phyloP scores from a whole-genome alignment of 2,888 invertebrate species.

The Acanthosepion pharaonis region DNA sequence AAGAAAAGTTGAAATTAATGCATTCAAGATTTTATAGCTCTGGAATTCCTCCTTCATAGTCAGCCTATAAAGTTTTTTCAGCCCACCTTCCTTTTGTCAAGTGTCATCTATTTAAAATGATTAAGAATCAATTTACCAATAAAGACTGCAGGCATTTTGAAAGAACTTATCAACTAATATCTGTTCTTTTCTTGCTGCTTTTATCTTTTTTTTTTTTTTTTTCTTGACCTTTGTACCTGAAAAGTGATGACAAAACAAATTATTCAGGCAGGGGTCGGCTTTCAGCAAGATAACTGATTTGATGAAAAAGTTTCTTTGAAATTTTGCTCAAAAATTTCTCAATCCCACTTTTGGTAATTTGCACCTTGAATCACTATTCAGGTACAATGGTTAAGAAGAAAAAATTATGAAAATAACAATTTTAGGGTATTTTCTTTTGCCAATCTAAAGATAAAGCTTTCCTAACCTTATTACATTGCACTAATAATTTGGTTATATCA shows the following conservation, averaged over 20 bases:
- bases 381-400: background rate
- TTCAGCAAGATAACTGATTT: too few relatives aligned
- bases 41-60: too few relatives aligned
- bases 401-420: background rate
- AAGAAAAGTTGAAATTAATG: too few relatives aligned
- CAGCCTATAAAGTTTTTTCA: too few relatives aligned
- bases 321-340: background rate
- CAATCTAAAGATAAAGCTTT: background rate
- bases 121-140: background rate
- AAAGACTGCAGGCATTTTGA: background rate
- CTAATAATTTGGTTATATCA: background rate
- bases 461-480: background rate
- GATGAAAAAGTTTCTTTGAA: background rate
- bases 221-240: background rate
- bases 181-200: background rate
- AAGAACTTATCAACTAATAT: background rate
- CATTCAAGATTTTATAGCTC: too few relatives aligned
- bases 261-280: too few relatives aligned
- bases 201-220: background rate
- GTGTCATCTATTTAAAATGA: background rate
- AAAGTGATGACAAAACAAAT: background rate
- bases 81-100: too few relatives aligned
- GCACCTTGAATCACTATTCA: background rate
- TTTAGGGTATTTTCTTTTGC: background rate
- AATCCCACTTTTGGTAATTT: background rate